Evolutionary conservation across 2,113 vertebrate species (phyloP).

Genomic region (Phyllopteryx taeniolatus): DNA sequence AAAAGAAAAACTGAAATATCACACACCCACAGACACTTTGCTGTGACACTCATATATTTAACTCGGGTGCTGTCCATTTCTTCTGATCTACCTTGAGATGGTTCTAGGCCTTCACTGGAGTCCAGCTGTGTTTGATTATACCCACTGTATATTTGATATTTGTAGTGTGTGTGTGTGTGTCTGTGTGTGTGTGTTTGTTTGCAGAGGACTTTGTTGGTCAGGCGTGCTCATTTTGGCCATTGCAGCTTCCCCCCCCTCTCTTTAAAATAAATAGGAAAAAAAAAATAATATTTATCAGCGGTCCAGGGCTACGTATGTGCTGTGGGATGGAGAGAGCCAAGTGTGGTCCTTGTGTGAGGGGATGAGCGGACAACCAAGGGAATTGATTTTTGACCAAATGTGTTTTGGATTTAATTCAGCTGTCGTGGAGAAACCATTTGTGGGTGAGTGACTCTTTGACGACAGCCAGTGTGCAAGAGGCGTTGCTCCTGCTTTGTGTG

Average conservation of each 20-base stretch:
- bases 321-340: conserved; percentile 45
- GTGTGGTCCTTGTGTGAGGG: conserved; percentile 41
- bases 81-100: too few species aligned
- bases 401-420: conserved; percentile 77
- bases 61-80: too few species aligned
- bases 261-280: conserved; percentile 55
- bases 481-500: conserved; percentile 18
- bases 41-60: too few species aligned
- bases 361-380: conserved; percentile 47
- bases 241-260: conserved; percentile 67
- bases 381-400: conserved; percentile 87
- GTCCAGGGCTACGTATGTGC: conserved; percentile 43
- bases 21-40: too few species aligned
- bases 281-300: conserved; percentile 81
- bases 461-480: conserved; percentile 49
- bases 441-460: conserved; percentile 75
- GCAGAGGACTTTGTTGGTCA: conserved; percentile 37
- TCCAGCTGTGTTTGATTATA: too few species aligned
- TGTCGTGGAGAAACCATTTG: conserved; percentile 85
- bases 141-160: background rate
- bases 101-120: too few species aligned
- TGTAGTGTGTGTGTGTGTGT: conserved; percentile 9
- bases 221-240: conserved; percentile 69
- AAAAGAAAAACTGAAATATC: too few species aligned
- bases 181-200: conserved; percentile 11